Evolutionary conservation across 2,113 vertebrate species (phyloP), one percentile per base, ranked within the genome.

Genomic region (Dromiciops gliroides): DNA sequence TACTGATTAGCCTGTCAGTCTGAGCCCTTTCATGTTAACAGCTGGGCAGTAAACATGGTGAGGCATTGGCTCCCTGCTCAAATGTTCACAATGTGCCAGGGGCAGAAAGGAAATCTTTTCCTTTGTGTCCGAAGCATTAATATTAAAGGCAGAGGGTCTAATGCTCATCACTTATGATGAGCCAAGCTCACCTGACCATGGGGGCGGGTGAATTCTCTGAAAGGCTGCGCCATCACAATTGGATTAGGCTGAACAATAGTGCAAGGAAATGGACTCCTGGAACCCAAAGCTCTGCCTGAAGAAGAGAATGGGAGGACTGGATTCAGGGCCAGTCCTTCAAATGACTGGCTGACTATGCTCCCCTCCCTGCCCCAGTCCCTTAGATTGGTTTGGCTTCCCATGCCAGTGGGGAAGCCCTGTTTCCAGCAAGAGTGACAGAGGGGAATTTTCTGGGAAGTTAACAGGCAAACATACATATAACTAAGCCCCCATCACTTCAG

Each of bases 21-120:
- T 92, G 88, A 24, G 16, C 50, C 24, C 50, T 44, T 96, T 97
- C 95, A 95, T 94, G 89, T 83, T 95, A 96, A 95, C 96, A 98
- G 96, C 96, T 98, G 97, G 97, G 56, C 95, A 97, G 90, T 60
- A 94, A 98, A 97, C 60, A 51, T 49, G 83, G 28, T 16, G 2
- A 50, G 44, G 47, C 83, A 75, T 91, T 90, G 47, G 94, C 95
- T 95, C 95, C 93, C 94, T 93, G 97, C 48, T 90, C 6, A 93
- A 96, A n/a, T 31, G 3, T 22, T 92, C 89, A 88, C 95, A 97
- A 92, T 26, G 19, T 49, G 92, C 92, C 94, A 48, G 7, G 93
- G 89, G 91, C 92, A 95, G 90, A 56, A 96, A 94, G 92, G 26
- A 95, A 97, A 97, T 89, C 22, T 90, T 47, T 14, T 93, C 67